Percentiles rank a stretch among this genome's conserved stretches.
Conservation (phyloP, 2,113 vertebrate species). For the Xyrauchen texanus region DNA sequence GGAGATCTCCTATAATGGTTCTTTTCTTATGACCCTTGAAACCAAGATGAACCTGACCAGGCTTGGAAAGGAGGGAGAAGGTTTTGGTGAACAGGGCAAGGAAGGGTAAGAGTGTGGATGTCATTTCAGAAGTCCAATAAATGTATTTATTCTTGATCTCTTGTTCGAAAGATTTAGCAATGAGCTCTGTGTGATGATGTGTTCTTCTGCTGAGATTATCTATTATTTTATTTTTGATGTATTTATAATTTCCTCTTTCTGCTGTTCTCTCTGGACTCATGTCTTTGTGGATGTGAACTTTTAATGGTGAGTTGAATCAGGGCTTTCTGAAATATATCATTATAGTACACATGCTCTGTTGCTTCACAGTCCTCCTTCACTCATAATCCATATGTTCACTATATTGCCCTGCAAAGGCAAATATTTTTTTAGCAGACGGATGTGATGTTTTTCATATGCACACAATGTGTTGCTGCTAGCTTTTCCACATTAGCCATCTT, state of each 20-base stretch:
- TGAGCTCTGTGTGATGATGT: neutral
- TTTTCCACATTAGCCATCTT: no score
- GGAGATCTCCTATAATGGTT: conserved; percentile 93
- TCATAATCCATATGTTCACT: no score
- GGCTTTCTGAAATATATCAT: conserved; percentile 26
- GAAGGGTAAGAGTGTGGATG: conserved; percentile 83
- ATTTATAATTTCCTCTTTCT: conserved; percentile 45
- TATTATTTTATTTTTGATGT: neutral
- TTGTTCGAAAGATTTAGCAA: neutral
- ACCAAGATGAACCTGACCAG: conserved; percentile 98
- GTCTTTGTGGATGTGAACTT: conserved; percentile 73
- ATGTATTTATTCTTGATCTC: neutral
- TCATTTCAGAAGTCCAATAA: neutral
- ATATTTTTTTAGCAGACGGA: no score
- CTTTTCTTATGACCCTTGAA: conserved; percentile 96
- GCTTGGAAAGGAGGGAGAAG: conserved; percentile 94
- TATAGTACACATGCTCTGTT: neutral
- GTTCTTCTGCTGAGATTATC: neutral
- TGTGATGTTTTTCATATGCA: no score
- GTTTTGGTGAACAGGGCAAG: conserved; percentile 87
- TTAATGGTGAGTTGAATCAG: conserved; percentile 76
- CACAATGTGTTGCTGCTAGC: no score
- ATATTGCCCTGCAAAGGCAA: no score
- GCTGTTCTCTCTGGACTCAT: conserved; percentile 69
- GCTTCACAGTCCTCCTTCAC: no score